Base-by-base conservation (phyloP, 2,113 vertebrate genomes). In the Baryphthengus martii region DNA sequence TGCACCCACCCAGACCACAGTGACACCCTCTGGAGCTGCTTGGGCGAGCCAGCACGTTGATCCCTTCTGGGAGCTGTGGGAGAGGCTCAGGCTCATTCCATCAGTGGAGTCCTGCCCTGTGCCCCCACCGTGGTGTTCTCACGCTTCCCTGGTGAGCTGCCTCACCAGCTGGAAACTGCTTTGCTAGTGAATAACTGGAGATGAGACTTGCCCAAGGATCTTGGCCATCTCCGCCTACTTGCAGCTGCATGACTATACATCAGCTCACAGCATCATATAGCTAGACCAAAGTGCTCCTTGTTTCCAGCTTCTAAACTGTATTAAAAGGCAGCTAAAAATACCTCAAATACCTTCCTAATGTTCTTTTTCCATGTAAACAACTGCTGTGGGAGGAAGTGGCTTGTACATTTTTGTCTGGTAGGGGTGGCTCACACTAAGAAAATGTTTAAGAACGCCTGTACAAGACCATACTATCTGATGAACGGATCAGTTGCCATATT, bases 321-420 rank as follows among this genome's bases (percentile, higher is more conserved):
- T 68, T 89, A 89, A 92, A 89, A 82, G 33, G 68, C 79, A 86
- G 82, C 85, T 96, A 96, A 97, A 96, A 96, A 95, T 93, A 93
- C 83, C 65, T 90, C 55, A 61, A 96, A 95, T 95, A 91, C 52
- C 96, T 96, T 91, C 94, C 84, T 96, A 90, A 93, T 94, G 65
- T 78, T 93, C 83, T 72, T 87, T 95, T 93, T 95, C 84, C 62
- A 95, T 53, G 89, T 49, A 93, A 95, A 80, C 83, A 91, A 75
- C 56, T 83, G 73, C 77, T 96, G 93, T 92, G 93, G 94, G 90
- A 96, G 88, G 92, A 96, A 96, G 86, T 79, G 90, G 90, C 76
- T 90, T 93, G 58, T 85, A 76, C 88, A 82, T 90, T 96, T 96
- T 95, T 93, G 92, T 89, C 90, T 93, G 61, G 72, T 85, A 56